Conservation (phyloP, 2,888 invertebrate genomes). For the Caenorhabditis sp. region DNA sequence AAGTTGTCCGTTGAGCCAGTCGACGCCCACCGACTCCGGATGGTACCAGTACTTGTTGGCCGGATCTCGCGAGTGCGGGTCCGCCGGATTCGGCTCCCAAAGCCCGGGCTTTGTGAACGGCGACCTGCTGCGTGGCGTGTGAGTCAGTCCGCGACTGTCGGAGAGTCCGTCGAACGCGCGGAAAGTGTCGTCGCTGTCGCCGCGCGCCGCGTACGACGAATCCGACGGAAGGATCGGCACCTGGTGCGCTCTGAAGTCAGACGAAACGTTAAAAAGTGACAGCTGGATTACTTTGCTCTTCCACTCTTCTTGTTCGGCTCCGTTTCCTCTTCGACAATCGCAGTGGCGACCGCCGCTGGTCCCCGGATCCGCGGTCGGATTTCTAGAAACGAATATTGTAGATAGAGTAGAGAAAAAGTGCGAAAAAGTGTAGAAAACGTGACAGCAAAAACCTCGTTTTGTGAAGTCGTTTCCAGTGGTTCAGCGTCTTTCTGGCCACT, state of each 20-base stretch:
- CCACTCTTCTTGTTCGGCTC: no score
- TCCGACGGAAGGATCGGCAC: conserved; percentile 68
- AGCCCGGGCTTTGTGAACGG: conserved; percentile 72
- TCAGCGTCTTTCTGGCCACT: no score
- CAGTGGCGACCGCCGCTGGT: no score
- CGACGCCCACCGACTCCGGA: conserved; percentile 67
- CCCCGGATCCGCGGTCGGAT: no score
- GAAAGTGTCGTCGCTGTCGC: conserved; percentile 56
- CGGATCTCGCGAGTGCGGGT: conserved; percentile 72
- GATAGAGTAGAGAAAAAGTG: no score
- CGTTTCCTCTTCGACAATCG: no score
- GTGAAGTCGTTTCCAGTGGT: no score
- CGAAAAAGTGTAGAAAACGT: no score
- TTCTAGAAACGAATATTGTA: no score
- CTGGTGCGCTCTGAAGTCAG: conserved; percentile 37
- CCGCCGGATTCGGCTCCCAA: conserved; percentile 73
- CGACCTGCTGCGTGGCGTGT: conserved; percentile 62
- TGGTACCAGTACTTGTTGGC: conserved; percentile 71
- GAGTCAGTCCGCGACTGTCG: conserved; percentile 63
- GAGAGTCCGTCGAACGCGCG: conserved; percentile 63
- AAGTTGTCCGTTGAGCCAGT: conserved; percentile 71
- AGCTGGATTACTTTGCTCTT: no score
- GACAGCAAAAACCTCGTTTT: no score
- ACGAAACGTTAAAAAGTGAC: no score
- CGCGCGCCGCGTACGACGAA: conserved; percentile 53